Percentiles rank a stretch among this genome's conserved stretches.
phyloP scores from a whole-genome alignment of 2,113 vertebrate species.

The Paratilapia polleni region DNA sequence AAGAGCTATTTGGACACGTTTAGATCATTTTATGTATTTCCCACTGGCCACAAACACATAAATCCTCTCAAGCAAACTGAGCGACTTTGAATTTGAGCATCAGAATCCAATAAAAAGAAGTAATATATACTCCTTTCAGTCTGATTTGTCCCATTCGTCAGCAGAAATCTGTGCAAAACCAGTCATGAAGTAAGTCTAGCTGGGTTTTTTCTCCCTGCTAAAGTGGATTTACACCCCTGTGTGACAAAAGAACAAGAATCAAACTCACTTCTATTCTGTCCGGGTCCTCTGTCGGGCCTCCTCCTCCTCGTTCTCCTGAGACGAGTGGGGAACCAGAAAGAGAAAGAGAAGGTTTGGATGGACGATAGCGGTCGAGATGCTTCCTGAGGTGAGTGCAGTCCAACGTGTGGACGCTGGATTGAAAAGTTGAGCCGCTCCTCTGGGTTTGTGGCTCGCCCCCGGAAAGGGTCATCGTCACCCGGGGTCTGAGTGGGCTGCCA shows the following conservation, averaged over 20 bases:
- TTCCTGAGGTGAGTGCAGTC: neutral
- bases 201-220: neutral
- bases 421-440: conserved; percentile 38
- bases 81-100: neutral
- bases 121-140: neutral
- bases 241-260: neutral
- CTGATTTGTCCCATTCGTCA: neutral
- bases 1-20: too few relatives aligned
- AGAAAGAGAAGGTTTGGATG: neutral
- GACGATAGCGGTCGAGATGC: neutral
- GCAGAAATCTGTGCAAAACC: neutral
- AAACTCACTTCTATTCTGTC: conserved; percentile 30
- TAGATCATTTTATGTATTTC: neutral
- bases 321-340: neutral
- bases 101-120: neutral
- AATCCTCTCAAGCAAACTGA: neutral
- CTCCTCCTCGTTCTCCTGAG: neutral
- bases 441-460: conserved; percentile 39
- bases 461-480: conserved; percentile 65
- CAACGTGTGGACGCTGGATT: neutral
- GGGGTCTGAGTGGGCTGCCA: conserved; percentile 64
- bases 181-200: neutral
- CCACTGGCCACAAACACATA: neutral
- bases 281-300: neutral
- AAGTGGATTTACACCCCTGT: neutral